These are phyloP conservation scores for Cantharis nigra DNA, from an alignment of 2,888 invertebrate genomes.

Conservation along the genomic window DNA sequence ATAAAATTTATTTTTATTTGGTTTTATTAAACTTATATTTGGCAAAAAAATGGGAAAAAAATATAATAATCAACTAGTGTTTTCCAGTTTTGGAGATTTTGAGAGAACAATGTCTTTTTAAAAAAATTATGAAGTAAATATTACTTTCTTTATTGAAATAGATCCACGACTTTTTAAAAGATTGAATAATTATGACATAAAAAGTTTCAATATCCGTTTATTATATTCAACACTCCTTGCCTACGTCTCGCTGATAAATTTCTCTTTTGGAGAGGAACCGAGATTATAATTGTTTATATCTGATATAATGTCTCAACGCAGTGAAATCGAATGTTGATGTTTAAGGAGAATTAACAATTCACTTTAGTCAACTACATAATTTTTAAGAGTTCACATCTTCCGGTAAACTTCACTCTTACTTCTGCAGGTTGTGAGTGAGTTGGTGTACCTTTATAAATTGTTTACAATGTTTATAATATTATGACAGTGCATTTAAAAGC, in stretches of 20 bases:
- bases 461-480: neutral
- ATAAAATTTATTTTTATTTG: too few relatives aligned
- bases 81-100: neutral
- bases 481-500: neutral
- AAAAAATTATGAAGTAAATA: neutral
- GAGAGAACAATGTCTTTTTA: neutral
- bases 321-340: constrained; percentile 14
- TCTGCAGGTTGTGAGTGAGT: neutral
- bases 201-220: neutral
- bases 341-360: constrained; percentile 2
- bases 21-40: too few relatives aligned
- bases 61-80: too few relatives aligned
- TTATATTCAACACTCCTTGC: neutral
- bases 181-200: constrained; percentile 4
- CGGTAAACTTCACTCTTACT: constrained; percentile 22
- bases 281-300: constrained; percentile 4
- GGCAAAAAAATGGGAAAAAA: too few relatives aligned
- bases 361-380: neutral
- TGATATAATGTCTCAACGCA: constrained; percentile 6
- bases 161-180: neutral
- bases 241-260: constrained; percentile 2
- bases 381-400: constrained; percentile 8
- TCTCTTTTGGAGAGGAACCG: constrained; percentile 12
- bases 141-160: neutral
- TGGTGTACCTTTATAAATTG: neutral